Conservation (phyloP, 2,888 invertebrate genomes). For the Psylliodes chrysocephalus region DNA sequence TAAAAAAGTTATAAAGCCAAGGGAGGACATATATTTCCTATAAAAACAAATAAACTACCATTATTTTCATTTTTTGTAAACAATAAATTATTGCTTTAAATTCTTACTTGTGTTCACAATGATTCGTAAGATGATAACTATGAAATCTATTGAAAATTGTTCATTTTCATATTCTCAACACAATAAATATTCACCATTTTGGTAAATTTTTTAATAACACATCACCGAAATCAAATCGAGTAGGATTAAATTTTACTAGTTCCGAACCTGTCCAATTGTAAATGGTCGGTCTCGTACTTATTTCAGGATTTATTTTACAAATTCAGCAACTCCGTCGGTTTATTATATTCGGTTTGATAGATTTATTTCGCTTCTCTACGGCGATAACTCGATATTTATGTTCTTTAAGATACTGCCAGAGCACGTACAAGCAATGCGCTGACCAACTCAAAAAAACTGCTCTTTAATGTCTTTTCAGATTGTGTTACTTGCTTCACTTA, state of each 20-base stretch:
- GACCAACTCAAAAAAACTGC: conserved; percentile 41
- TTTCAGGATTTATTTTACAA: conserved; percentile 37
- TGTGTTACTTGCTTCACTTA: conserved; percentile 28
- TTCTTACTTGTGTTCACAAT: no score
- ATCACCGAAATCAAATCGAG: not conserved
- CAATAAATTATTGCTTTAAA: no score
- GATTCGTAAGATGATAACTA: no score
- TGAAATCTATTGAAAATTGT: no score
- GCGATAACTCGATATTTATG: conserved; percentile 46
- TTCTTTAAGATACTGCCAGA: conserved; percentile 43
- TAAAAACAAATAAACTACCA: no score
- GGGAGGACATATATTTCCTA: no score
- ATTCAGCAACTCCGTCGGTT: conserved; percentile 38
- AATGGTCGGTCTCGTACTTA: conserved; percentile 14
- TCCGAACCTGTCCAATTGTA: not conserved
- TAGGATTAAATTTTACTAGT: not conserved
- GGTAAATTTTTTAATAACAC: no score
- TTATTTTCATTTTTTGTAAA: no score
- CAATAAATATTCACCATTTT: no score
- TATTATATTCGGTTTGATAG: conserved; percentile 46
- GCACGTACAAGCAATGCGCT: conserved; percentile 47
- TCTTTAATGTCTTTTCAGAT: conserved; percentile 47
- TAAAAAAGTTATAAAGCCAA: no score
- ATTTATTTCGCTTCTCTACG: conserved; percentile 42
- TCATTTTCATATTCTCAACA: no score